Evolutionary conservation across 2,888 invertebrate genomes (phyloP).

Genomic region (Chymomyza amoena): DNA sequence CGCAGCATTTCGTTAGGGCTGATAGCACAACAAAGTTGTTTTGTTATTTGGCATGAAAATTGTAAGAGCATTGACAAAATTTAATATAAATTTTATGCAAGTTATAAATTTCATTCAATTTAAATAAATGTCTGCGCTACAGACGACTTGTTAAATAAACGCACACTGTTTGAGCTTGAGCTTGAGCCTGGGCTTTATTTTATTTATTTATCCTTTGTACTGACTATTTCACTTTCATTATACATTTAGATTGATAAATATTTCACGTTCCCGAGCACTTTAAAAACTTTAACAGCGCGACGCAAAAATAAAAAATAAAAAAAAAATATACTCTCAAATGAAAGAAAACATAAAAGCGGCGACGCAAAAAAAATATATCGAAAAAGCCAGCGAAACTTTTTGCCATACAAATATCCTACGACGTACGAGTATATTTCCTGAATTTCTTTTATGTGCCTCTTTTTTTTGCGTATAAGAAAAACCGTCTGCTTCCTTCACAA

Average conservation of each 20-base stretch:
- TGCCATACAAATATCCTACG: constrained; percentile 50
- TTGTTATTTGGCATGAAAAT: constrained; percentile 22
- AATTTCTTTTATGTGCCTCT: constrained; percentile 39
- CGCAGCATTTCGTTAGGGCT: constrained; percentile 11
- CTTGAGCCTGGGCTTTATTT: constrained; percentile 7
- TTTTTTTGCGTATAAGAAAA: constrained; percentile 38
- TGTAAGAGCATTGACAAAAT: constrained; percentile 7
- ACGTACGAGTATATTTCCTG: constrained; percentile 40
- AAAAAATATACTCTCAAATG: constrained; percentile 9
- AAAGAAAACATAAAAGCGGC: neutral
- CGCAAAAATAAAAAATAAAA: constrained; percentile 41
- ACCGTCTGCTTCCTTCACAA: constrained; percentile 50
- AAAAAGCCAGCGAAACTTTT: constrained; percentile 42
- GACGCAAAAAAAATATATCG: constrained; percentile 9
- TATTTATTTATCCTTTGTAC: constrained; percentile 22
- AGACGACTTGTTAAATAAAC: no score
- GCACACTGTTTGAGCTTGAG: neutral
- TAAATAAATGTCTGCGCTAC: constrained; percentile 1
- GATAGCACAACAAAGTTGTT: constrained; percentile 33
- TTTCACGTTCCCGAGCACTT: neutral
- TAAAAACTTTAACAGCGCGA: constrained; percentile 41
- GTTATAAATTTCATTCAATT: neutral
- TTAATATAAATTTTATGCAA: constrained; percentile 11
- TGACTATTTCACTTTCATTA: neutral
- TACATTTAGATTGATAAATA: neutral